Evolutionary conservation across 2,888 invertebrate species (phyloP), one percentile per base, ranked within the genome.

Genomic region (Drosophila stalkeri): DNA sequence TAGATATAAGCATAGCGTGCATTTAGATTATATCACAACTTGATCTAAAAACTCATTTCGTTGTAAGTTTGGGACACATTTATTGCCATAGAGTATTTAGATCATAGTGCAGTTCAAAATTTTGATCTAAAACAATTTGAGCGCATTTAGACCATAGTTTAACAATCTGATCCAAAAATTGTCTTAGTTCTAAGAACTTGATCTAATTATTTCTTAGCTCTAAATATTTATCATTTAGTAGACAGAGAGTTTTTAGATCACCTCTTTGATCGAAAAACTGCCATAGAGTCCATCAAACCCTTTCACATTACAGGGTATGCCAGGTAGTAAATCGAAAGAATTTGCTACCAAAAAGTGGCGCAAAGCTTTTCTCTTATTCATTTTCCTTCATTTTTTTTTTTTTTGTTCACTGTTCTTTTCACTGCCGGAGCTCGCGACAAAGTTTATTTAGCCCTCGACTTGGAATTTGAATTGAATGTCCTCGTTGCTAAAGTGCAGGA

Each of bases 381-480:
- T 12, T n/a, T 35, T 59, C 35, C 8, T 12, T 12, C n/a, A 9
- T 11, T 43, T 56, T 41, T 56, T 60, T 27, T 27, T 3, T 1
- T 41, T 56, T 60, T 27, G 5, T 3, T 1, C 27, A 47, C 37
- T 54, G 46, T 1, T 27, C 49, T 49, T 33, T 43, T 31, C 5
- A 31, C 18, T 35, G 23, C 49, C 59, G 16, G 55, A 41, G 49
- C 27, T 65, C 39, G 85, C 78, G 72, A 68, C 86, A 83, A 86
- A 83, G 85, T 85, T 85, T 85, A 83, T 86, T 88, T 81, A 85
- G 89, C 75, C 75, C 85, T 85, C 86, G 89, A 85, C 86, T 88
- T 75, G 77, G 61, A 86, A 81, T 88, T 82, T 70, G 68, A 81
- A 81, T 72, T 79, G 59, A 46, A 64, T 51, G 56, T 61, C 49